Conservation (phyloP, 2,113 vertebrate species). For the Dasyprocta punctata region DNA sequence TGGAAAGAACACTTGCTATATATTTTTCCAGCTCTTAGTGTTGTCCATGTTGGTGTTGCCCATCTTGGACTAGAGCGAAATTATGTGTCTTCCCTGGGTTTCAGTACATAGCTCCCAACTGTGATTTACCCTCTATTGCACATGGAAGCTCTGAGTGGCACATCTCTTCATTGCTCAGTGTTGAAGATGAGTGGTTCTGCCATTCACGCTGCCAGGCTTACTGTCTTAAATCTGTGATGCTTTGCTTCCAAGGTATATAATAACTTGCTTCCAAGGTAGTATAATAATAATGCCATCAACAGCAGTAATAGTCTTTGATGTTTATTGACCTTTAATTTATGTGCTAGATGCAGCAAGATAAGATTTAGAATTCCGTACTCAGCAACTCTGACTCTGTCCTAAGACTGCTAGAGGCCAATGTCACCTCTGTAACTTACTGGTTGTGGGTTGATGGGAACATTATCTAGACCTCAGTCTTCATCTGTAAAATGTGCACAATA, state of each 20-base stretch:
- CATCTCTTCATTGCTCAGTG: background rate
- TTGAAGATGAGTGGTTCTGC: background rate
- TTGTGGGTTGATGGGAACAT: background rate
- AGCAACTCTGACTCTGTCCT: background rate
- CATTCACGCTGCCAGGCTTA: background rate
- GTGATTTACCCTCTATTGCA: background rate
- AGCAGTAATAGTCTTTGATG: background rate
- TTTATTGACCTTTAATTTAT: background rate
- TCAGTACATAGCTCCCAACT: background rate
- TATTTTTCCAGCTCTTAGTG: background rate
- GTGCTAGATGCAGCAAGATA: background rate
- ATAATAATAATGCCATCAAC: background rate
- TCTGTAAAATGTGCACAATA: background rate
- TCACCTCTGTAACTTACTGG: background rate
- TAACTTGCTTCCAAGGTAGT: background rate
- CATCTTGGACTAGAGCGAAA: background rate
- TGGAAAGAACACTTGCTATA: background rate
- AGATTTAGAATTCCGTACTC: background rate
- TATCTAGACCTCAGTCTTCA: background rate
- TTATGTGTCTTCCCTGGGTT: background rate
- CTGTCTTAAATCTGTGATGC: conserved; percentile 13
- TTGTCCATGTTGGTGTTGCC: background rate
- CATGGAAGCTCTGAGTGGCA: background rate
- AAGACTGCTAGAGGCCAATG: background rate
- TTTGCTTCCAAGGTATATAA: background rate